Base-by-base conservation (phyloP, 2,888 invertebrate genomes). In the Polydrusus pterygomalis region DNA sequence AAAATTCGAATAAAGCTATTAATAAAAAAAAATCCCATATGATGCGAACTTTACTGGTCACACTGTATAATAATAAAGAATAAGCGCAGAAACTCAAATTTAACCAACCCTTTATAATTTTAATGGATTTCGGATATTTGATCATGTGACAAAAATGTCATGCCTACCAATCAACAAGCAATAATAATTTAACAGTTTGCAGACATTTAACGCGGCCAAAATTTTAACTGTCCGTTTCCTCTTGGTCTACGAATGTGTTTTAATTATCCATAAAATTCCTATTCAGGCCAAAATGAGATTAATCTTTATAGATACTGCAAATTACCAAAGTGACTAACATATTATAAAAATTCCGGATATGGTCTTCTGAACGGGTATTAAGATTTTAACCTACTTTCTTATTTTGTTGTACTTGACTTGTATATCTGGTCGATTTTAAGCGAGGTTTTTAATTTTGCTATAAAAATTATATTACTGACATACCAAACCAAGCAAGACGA, bases 301-400 rank as follows among this genome's bases (percentile, higher is more conserved):
- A 62, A 20, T 62, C 45, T n/a, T 17, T 17, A 45, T 25, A 64
- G 8, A 20, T 15, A 45, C 9, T 10, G 25, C 17, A 30, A 64
- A 45, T 47, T 6, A 34, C 13, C 25, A 3, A 30, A 34, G 17
- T 60, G 38, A 60, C 58, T 60, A 60, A 38, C 6, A 18, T 38
- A 10, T 34, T 34, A 34, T 34, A 56, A 68, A 68, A 68, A 68
- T 54, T 38, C 38, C 68, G 68, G 68, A 68, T 68, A 51, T 68
- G 49, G 25, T 64, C 30, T 43, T 65, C 65, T 34, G 65, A 34
- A 34, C 68, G 20, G 54, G 54, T 68, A 54, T 68, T 54, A 65
- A 54, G 18, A 54, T 68, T 56, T 54, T 43, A 56, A 68, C 68
- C 68, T 68, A 68, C 68, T 68, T 68, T 68, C 68, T 25, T 34